Base-by-base conservation (phyloP, 2,113 vertebrate species). In the Gobius niger region DNA sequence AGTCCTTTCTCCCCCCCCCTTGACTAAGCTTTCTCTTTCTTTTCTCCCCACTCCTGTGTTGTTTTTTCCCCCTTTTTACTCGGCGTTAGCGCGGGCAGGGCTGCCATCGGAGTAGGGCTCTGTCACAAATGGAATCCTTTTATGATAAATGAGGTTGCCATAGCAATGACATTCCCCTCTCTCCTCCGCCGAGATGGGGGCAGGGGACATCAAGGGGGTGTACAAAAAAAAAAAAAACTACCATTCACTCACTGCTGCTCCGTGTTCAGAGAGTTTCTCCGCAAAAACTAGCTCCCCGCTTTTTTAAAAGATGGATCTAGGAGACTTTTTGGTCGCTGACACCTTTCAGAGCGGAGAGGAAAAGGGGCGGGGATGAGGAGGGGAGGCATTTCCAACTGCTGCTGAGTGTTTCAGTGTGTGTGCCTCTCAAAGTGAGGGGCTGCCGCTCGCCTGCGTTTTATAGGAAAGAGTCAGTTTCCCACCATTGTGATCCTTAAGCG, bases 251-350 rank as follows among this genome's bases (percentile, higher is more conserved):
- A 82, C 67, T 78, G 72, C 65, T 54, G 54, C 41, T 68, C 41
- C 52, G 63, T 75, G 50, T 76, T 77, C 51, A 75, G 53, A 80
- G 85, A 88, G 91, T 88, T 90, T 81, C 91, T 93, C 83, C 87
- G 91, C 90, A 93, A 91, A 91, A 91, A 91, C 89, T 92, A 92
- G 85, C 93, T 92, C 91, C 91, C 85, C 92, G 91, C 86, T 72
- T 78, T 86, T 68, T 81, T 46, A 34, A 34, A 78, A 77, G 91
- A 95, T 93, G 68, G 56, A 67, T 82, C 80, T 47, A 84, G 91
- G 88, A 88, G 90, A 91, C 89, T 70, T 86, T 82, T 81, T 83
- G 47, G 5, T 79, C 83, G 74, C 78, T 80, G 65, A 83, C 90
- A 94, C 91, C 88, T 82, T 73, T 66, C 69, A 74, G 91, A 84